A percentile compares a stretch with the other conserved stretches of the same genome.
Conservation (phyloP, 2,113 vertebrate species). For the Epinephelus moara region DNA sequence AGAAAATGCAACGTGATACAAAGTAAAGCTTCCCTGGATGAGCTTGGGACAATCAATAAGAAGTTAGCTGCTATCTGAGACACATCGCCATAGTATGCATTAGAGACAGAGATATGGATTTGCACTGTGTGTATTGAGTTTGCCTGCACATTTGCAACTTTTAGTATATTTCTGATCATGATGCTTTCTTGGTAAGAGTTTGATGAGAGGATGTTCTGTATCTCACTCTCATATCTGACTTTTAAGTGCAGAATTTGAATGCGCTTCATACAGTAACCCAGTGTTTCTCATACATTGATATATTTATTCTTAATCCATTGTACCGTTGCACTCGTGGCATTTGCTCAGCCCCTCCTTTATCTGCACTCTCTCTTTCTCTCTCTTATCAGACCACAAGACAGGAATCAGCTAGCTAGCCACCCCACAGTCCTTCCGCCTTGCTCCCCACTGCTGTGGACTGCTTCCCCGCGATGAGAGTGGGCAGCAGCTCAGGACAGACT, state of each 20-base stretch:
- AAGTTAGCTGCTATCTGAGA: not conserved
- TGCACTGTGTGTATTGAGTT: not conserved
- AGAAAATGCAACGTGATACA: slow-evolving; percentile 14
- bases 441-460: too few relatives aligned
- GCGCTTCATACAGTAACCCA: too few relatives aligned
- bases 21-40: not conserved
- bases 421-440: too few relatives aligned
- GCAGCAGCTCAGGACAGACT: too few relatives aligned
- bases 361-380: too few relatives aligned
- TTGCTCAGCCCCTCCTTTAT: too few relatives aligned
- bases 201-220: not conserved
- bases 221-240: not conserved
- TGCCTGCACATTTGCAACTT: slow-evolving; percentile 1
- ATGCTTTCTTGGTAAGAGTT: not conserved
- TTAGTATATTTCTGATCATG: not conserved
- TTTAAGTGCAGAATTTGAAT: not conserved
- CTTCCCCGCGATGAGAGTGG: too few relatives aligned
- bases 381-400: too few relatives aligned
- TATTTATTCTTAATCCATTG: too few relatives aligned
- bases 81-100: not conserved
- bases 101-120: not conserved
- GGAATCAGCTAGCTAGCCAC: too few relatives aligned
- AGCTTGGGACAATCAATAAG: slow-evolving; percentile 4
- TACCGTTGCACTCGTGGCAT: too few relatives aligned
- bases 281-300: too few relatives aligned